Evolutionary conservation across 2,888 invertebrate species (phyloP), one percentile per base, ranked within the genome.

Genomic region (Oasisia sp.): DNA sequence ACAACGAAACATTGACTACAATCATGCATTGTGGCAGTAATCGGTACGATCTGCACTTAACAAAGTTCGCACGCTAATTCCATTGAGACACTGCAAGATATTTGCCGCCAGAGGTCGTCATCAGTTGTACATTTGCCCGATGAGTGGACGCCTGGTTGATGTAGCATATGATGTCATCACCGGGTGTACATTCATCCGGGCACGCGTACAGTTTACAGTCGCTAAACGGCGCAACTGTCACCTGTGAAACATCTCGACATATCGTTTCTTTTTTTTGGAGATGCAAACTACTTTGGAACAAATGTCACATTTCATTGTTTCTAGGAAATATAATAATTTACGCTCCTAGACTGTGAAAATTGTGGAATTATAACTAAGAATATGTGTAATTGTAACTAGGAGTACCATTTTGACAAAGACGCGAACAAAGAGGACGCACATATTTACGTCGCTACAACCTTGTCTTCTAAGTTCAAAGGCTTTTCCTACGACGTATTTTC

Each of bases 121-220:
- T 74, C 19, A 5, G 27, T 74, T 74, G 74, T 74, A 74, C 74
- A 74, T 74, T 74, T 74, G 74, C 74, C 74, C 74, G 74, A 74
- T 74, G 74, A 74, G 74, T 74, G 74, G 27, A 74, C 27, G 74
- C 74, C 74, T 74, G 74, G 74, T 74, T 74, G 74, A 27, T 74
- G 74, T 74, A 74, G 74, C 74, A 74, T 74, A 19, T 74, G 74
- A 74, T 27, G 74, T 74, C 74, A 74, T 74, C 74, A 74, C 74
- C 74, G 74, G 74, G 74, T 74, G 74, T 74, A 74, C 74, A 74
- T 74, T 74, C 74, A 74, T 74, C 74, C 74, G 74, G 74, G 74
- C 74, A 74, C 14, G 74, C 74, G 74, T 74, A 74, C 74, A 74
- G 14, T 19, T 74, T 27, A 7, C 74, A 74, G 19, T 74, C 74